These are phyloP conservation scores for Gorsachius magnificus DNA, from an alignment of 2,797 vertebrate genomes.

Conservation along the genomic window DNA sequence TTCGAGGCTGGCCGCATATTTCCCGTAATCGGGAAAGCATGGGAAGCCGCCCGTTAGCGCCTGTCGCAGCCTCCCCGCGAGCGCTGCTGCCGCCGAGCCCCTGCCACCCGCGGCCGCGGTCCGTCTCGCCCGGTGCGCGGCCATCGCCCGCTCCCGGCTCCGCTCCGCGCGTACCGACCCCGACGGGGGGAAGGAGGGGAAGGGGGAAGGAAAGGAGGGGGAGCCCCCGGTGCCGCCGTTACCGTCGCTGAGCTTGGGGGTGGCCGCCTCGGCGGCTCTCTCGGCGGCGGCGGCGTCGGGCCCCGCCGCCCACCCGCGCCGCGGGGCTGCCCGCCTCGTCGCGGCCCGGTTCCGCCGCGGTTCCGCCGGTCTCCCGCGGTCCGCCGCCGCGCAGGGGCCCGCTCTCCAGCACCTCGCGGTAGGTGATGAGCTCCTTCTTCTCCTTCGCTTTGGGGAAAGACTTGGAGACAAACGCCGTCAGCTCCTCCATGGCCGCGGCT, in stretches of 20 bases:
- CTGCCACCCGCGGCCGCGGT: not conserved
- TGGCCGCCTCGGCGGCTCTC: slow-evolving; percentile 87
- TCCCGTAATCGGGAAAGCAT: too few relatives aligned
- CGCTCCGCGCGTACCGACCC: too few relatives aligned
- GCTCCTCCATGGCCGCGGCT: slow-evolving; percentile 92
- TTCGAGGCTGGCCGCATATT: slow-evolving; percentile 54
- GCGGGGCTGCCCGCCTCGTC: slow-evolving; percentile 84
- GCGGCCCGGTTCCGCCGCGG: slow-evolving; percentile 79
- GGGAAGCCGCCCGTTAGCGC: too few relatives aligned
- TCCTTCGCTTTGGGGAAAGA: slow-evolving; percentile 99
- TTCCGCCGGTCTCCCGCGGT: slow-evolving; percentile 78
- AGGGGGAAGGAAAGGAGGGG: not conserved
- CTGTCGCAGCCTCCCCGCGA: too few relatives aligned
- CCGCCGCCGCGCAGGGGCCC: slow-evolving; percentile 80
- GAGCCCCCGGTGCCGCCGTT: slow-evolving; percentile 48
- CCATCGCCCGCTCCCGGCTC: not conserved
- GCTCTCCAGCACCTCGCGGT: slow-evolving; percentile 95
- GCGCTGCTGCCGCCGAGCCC: not conserved
- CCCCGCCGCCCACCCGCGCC: slow-evolving; percentile 74
- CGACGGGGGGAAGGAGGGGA: not conserved
- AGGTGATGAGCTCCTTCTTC: slow-evolving; percentile 97
- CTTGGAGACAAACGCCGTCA: slow-evolving; percentile 97
- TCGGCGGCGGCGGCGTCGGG: slow-evolving; percentile 81
- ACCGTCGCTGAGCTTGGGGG: slow-evolving; percentile 95
- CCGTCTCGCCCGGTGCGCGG: not conserved